Evolutionary conservation across 2,797 vertebrate species (phyloP).

Genomic region (Hoplostethus atlanticus): DNA sequence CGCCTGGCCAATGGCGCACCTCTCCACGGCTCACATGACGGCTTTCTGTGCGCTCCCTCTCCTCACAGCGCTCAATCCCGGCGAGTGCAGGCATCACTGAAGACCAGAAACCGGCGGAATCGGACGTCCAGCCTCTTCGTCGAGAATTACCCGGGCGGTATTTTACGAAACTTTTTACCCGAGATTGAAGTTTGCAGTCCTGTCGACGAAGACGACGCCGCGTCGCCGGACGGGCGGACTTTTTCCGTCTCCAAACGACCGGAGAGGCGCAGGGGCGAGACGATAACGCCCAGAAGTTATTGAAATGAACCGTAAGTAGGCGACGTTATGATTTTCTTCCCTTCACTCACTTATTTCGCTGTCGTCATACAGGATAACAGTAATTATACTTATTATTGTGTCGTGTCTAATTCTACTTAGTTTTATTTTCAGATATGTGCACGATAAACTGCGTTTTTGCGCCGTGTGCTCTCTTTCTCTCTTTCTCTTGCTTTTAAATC

Average conservation of each 20-base stretch:
- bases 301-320: constrained; percentile 78
- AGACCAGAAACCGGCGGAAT: constrained; percentile 87
- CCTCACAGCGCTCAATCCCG: constrained; percentile 84
- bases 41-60: constrained; percentile 84
- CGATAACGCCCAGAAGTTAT: constrained; percentile 77
- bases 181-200: constrained; percentile 23
- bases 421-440: constrained; percentile 7
- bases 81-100: constrained; percentile 89
- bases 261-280: constrained; percentile 62
- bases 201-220: constrained; percentile 18
- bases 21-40: constrained; percentile 87
- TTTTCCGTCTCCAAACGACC: constrained; percentile 49
- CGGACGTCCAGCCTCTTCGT: constrained; percentile 65
- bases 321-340: constrained; percentile 25
- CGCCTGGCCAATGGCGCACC: constrained; percentile 84
- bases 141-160: constrained; percentile 43
- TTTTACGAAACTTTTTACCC: constrained; percentile 41
- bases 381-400: background rate
- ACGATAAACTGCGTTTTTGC: constrained; percentile 24
- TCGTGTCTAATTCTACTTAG: background rate
- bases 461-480: constrained; percentile 6
- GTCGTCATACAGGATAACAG: background rate
- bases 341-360: background rate
- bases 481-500: constrained; percentile 16
- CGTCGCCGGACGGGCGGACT: constrained; percentile 55